phyloP scores from a whole-genome alignment of 2,797 vertebrate genomes.

The Acanthiza pusilla region DNA sequence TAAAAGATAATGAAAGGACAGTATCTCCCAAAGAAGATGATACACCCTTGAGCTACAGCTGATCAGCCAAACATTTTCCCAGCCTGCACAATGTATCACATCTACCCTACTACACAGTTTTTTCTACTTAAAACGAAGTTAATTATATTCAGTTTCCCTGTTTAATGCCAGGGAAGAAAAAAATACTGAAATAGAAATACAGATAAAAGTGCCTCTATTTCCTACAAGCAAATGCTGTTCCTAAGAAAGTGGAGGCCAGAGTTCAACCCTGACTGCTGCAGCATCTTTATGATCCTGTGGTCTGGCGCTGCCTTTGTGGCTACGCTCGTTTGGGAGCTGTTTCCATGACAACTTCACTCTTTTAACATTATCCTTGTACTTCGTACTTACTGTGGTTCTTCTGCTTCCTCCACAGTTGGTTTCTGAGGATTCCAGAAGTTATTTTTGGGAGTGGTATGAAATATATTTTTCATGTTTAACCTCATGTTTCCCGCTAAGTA shows the following conservation, averaged over 20 bases:
- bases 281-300: not conserved
- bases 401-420: constrained; percentile 25
- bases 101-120: not conserved
- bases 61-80: not conserved
- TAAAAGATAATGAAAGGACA: not conserved
- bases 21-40: not conserved
- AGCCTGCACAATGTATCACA: not conserved
- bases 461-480: not conserved
- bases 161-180: not conserved
- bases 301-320: constrained; percentile 9
- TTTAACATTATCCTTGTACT: constrained; percentile 9
- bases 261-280: not conserved
- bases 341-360: constrained; percentile 53
- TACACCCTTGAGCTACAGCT: not conserved
- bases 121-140: not conserved
- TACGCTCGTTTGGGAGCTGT: constrained; percentile 3
- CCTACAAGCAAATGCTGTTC: not conserved
- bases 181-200: not conserved
- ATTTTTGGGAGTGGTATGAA: constrained; percentile 2
- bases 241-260: not conserved
- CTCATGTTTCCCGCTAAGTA: not conserved
- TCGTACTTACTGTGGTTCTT: not conserved
- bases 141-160: not conserved
- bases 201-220: not conserved
- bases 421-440: constrained; percentile 36